Percentiles rank a stretch among this genome's conserved stretches.
Evolutionary conservation across 2,113 vertebrate genomes (phyloP).

Genomic region (Alligator mississippiensis): DNA sequence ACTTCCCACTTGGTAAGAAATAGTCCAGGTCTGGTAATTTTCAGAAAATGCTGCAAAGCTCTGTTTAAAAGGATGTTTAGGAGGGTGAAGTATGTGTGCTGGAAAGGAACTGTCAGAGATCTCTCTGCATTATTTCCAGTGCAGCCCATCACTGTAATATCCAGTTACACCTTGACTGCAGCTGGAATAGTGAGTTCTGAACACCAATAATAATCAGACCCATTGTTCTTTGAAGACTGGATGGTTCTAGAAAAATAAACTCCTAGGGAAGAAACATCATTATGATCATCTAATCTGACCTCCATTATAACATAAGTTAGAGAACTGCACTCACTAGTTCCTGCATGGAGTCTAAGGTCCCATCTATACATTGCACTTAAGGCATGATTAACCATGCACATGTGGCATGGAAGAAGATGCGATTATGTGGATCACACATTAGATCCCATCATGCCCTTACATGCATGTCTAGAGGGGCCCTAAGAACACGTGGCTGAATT

Average conservation of each 20-base stretch:
- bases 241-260: neutral
- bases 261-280: neutral
- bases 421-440: too few relatives aligned
- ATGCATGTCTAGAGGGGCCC: too few relatives aligned
- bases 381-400: too few relatives aligned
- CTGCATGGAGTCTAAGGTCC: neutral
- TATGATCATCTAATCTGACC: neutral
- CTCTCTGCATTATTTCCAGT: neutral
- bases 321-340: neutral
- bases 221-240: neutral
- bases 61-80: neutral
- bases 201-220: neutral
- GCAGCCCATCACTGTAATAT: neutral
- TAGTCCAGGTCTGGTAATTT: neutral
- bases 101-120: neutral
- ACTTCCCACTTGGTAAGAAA: neutral
- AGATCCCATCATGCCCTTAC: too few relatives aligned
- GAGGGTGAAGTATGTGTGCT: neutral
- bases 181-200: neutral
- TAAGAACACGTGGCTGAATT: neutral
- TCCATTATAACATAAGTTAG: neutral
- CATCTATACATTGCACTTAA: too few relatives aligned
- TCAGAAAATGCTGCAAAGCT: neutral
- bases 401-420: too few relatives aligned
- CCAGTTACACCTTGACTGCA: neutral